A percentile compares a stretch with the other conserved stretches of the same genome.
phyloP scores from a whole-genome alignment of 2,888 invertebrate species.

The Zele albiditarsus region DNA sequence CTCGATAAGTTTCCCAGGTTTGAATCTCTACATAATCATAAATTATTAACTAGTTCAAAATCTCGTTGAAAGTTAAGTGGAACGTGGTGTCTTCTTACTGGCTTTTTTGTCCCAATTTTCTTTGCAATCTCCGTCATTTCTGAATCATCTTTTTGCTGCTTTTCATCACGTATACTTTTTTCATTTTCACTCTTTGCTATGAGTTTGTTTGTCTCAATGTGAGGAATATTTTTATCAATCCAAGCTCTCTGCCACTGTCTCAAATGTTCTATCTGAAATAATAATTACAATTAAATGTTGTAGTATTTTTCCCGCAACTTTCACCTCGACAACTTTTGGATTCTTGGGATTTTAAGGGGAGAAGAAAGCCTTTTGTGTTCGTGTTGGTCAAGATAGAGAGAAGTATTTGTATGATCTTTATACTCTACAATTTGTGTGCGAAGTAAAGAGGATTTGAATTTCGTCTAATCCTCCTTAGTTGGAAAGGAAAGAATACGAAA shows the following conservation, averaged over 20 bases:
- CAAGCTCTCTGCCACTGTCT: conserved; percentile 79
- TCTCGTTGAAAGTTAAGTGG: neutral
- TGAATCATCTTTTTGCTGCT: conserved; percentile 63
- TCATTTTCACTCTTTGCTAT: conserved; percentile 73
- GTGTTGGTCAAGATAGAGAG: too few relatives aligned
- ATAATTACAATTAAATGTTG: conserved; percentile 63
- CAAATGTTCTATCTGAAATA: conserved; percentile 75
- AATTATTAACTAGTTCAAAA: conserved; percentile 35
- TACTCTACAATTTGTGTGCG: too few relatives aligned
- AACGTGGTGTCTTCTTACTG: conserved; percentile 39
- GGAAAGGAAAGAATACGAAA: too few relatives aligned
- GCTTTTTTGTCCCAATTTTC: conserved; percentile 44
- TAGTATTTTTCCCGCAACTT: too few relatives aligned
- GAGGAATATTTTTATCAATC: conserved; percentile 72
- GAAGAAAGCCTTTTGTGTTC: too few relatives aligned
- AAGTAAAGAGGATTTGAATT: too few relatives aligned
- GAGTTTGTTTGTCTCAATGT: conserved; percentile 72
- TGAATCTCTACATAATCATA: conserved; percentile 49
- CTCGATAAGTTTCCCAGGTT: conserved; percentile 65
- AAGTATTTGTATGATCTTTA: too few relatives aligned
- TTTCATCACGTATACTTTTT: conserved; percentile 62
- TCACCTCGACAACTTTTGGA: too few relatives aligned
- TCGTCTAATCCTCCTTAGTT: too few relatives aligned
- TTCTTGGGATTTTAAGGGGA: too few relatives aligned
- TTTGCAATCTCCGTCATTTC: conserved; percentile 70